Evolutionary conservation across 1,140 invertebrate genomes (phyloP).

Genomic region (Acromyrmex heyeri): DNA sequence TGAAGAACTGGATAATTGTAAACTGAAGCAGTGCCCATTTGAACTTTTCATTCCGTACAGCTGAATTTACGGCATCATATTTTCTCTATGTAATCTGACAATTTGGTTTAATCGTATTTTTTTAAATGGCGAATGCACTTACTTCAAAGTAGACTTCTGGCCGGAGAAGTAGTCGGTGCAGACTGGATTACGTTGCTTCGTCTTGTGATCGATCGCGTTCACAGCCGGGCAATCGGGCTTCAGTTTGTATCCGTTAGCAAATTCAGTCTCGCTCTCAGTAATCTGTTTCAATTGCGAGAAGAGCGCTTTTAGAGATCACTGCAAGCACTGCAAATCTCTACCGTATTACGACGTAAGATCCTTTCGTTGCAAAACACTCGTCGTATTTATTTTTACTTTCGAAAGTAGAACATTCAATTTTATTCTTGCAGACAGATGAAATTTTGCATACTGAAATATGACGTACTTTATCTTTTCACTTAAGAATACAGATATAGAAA

Average conservation of each 20-base stretch:
- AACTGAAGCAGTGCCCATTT: neutral
- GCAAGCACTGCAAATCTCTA: slow-evolving; percentile 9
- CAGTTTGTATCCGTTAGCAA: slow-evolving; percentile 91
- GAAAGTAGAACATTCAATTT: slow-evolving; percentile 18
- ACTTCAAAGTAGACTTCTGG: slow-evolving; percentile 87
- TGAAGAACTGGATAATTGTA: neutral
- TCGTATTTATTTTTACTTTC: slow-evolving; percentile 7
- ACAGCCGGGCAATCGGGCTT: slow-evolving; percentile 87
- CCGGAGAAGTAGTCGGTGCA: slow-evolving; percentile 90
- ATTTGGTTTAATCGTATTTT: slow-evolving; percentile 14
- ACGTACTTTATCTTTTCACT: slow-evolving; percentile 26
- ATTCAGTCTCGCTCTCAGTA: slow-evolving; percentile 87
- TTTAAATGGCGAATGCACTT: slow-evolving; percentile 52
- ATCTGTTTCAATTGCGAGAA: slow-evolving; percentile 82
- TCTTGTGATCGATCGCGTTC: slow-evolving; percentile 85
- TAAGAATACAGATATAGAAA: slow-evolving; percentile 5
- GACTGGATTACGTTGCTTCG: slow-evolving; percentile 79
- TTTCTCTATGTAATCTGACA: neutral
- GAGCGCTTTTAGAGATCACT: slow-evolving; percentile 36
- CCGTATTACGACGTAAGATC: neutral
- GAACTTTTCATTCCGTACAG: neutral
- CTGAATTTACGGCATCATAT: neutral
- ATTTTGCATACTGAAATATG: slow-evolving; percentile 17
- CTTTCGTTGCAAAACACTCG: neutral
- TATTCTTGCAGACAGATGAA: neutral